Conservation (phyloP, 2,888 invertebrate genomes). For the Macrophya annulata region DNA sequence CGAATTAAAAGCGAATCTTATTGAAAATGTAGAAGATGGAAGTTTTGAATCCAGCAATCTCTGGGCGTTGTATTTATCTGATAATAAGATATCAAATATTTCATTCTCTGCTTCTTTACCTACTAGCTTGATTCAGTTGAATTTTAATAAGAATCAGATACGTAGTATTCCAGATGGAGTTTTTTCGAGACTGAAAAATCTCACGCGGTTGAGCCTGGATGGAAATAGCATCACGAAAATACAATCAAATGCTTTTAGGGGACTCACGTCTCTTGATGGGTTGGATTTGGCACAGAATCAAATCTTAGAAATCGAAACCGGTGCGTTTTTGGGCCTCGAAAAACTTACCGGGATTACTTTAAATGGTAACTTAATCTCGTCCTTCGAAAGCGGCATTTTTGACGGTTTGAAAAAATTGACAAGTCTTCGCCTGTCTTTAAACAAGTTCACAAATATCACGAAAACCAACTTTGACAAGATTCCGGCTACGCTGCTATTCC, state of each 20-base stretch:
- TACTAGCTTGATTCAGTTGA: slow-evolving; percentile 61
- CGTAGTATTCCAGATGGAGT: slow-evolving; percentile 60
- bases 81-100: slow-evolving; percentile 64
- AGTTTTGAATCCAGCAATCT: slow-evolving; percentile 76
- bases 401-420: slow-evolving; percentile 73
- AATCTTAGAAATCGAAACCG: slow-evolving; percentile 72
- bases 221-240: slow-evolving; percentile 29
- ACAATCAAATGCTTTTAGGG: slow-evolving; percentile 15
- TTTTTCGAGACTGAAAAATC: slow-evolving; percentile 60
- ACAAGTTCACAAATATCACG: slow-evolving; percentile 76
- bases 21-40: slow-evolving; percentile 74
- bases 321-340: slow-evolving; percentile 75
- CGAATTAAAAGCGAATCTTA: slow-evolving; percentile 74
- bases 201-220: slow-evolving; percentile 52
- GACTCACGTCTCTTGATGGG: slow-evolving; percentile 65
- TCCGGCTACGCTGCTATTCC: slow-evolving; percentile 73
- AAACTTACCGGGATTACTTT: slow-evolving; percentile 76
- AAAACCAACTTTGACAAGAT: slow-evolving; percentile 75
- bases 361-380: slow-evolving; percentile 73
- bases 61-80: slow-evolving; percentile 60
- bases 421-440: slow-evolving; percentile 77
- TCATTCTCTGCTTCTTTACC: slow-evolving; percentile 67
- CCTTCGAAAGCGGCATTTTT: slow-evolving; percentile 74
- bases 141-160: slow-evolving; percentile 63
- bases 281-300: slow-evolving; percentile 74